A percentile compares a stretch with the other conserved stretches of the same genome.
phyloP scores from a whole-genome alignment of 2,113 vertebrate species.

The Semicossyphus pulcher region DNA sequence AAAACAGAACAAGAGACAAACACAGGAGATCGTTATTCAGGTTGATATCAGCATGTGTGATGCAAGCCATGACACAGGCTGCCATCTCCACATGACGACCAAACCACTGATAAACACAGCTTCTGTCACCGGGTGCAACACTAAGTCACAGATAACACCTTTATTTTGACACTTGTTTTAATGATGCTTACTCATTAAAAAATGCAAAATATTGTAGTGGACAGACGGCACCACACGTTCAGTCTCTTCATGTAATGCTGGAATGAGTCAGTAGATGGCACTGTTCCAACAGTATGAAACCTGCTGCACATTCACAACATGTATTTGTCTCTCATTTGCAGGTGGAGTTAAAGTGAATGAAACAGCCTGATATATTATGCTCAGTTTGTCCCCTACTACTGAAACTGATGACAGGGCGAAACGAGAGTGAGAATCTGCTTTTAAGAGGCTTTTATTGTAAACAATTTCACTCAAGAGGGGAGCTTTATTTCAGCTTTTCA shows the following conservation, averaged over 20 bases:
- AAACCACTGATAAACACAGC: slow-evolving; percentile 42
- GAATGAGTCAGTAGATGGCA: slow-evolving; percentile 63
- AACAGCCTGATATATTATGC: not conserved
- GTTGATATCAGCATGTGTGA: slow-evolving; percentile 81
- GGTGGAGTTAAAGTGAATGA: slow-evolving; percentile 11
- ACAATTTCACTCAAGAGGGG: not conserved
- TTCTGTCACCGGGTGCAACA: slow-evolving; percentile 28
- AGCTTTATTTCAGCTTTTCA: not conserved
- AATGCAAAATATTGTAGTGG: slow-evolving; percentile 47
- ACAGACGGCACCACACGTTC: slow-evolving; percentile 26
- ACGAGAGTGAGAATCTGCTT: too few species aligned
- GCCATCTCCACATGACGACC: slow-evolving; percentile 64
- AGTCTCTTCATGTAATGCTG: slow-evolving; percentile 48
- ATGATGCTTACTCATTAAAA: slow-evolving; percentile 64
- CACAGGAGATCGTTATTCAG: slow-evolving; percentile 80
- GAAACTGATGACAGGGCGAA: too few species aligned
- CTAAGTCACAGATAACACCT: slow-evolving; percentile 16
- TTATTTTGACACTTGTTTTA: slow-evolving; percentile 70
- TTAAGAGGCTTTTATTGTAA: not conserved
- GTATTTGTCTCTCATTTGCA: slow-evolving; percentile 21
- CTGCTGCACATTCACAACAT: not conserved
- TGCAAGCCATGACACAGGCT: slow-evolving; percentile 52
- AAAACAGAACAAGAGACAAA: slow-evolving; percentile 83
- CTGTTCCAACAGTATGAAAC: slow-evolving; percentile 49
- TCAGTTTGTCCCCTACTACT: not conserved